These are phyloP conservation scores for Ceratitis capitata DNA, from an alignment of 1,140 invertebrate species.

Conservation along the genomic window DNA sequence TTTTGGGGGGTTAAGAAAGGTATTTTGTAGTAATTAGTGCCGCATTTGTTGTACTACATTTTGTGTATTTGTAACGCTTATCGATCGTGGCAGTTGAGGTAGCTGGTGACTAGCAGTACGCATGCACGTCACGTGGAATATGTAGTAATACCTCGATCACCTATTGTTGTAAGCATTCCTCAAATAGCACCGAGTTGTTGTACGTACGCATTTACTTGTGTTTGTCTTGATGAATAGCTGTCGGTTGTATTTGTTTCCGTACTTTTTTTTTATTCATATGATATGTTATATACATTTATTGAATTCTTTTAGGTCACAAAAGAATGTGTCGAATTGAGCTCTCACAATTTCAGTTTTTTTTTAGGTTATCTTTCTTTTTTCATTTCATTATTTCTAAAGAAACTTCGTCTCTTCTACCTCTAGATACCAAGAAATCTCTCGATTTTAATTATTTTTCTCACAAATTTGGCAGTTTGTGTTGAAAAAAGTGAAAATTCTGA, in stretches of 20 bases:
- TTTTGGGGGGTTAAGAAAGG: no score
- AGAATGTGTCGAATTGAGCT: background rate
- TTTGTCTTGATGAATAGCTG: constrained; percentile 4
- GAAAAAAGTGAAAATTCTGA: no score
- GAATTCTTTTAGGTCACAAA: background rate
- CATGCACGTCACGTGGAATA: background rate
- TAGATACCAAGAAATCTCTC: no score
- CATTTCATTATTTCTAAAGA: no score
- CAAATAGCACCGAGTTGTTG: background rate
- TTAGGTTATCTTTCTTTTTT: no score
- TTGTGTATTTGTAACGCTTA: background rate
- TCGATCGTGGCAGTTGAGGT: constrained; percentile 24
- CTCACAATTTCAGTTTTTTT: background rate
- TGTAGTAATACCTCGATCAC: background rate
- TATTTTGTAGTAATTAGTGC: constrained; percentile 31
- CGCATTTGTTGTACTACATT: constrained; percentile 2
- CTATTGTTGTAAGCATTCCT: background rate
- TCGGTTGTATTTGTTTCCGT: background rate
- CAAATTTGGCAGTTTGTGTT: no score
- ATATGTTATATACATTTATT: no score
- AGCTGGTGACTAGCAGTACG: background rate
- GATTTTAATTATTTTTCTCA: no score
- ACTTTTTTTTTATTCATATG: background rate
- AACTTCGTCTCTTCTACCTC: no score
- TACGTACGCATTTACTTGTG: background rate